A percentile compares a stretch with the other conserved stretches of the same genome.
phyloP scores from a whole-genome alignment of 2,113 vertebrate genomes.

The Anseranas semipalmata region DNA sequence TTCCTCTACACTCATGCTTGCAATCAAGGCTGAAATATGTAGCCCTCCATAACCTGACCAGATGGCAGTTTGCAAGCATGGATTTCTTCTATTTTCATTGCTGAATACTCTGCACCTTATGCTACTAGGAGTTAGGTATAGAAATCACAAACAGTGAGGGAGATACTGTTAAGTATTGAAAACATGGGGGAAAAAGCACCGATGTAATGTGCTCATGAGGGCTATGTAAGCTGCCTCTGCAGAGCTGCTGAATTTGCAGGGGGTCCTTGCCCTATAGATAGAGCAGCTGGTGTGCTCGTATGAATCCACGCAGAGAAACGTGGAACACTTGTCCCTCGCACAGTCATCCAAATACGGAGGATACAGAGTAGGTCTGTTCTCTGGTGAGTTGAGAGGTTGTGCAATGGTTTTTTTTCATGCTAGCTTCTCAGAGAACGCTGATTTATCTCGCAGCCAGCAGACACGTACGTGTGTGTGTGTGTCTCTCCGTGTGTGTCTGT shows the following conservation, averaged over 20 bases:
- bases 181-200: not conserved
- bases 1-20: slow-evolving; percentile 36
- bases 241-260: slow-evolving; percentile 66
- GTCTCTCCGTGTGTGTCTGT: slow-evolving; percentile 18
- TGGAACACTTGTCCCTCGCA: slow-evolving; percentile 66
- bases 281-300: slow-evolving; percentile 66
- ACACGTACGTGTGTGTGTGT: slow-evolving; percentile 29
- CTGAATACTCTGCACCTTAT: slow-evolving; percentile 64
- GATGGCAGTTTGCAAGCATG: slow-evolving; percentile 63
- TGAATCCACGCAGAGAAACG: slow-evolving; percentile 69
- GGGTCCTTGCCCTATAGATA: slow-evolving; percentile 68
- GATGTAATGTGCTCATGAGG: slow-evolving; percentile 41
- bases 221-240: slow-evolving; percentile 58
- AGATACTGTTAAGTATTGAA: slow-evolving; percentile 33
- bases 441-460: slow-evolving; percentile 50
- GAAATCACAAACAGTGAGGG: slow-evolving; percentile 46
- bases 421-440: not conserved
- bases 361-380: slow-evolving; percentile 69
- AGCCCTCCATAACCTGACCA: slow-evolving; percentile 67
- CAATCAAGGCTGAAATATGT: slow-evolving; percentile 67
- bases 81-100: slow-evolving; percentile 65
- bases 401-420: slow-evolving; percentile 21
- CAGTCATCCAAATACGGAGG: slow-evolving; percentile 68
- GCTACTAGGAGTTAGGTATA: slow-evolving; percentile 57
- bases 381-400: slow-evolving; percentile 65